Conservation (phyloP, 2,113 vertebrate species). For the Mesembrinibis cayennensis region DNA sequence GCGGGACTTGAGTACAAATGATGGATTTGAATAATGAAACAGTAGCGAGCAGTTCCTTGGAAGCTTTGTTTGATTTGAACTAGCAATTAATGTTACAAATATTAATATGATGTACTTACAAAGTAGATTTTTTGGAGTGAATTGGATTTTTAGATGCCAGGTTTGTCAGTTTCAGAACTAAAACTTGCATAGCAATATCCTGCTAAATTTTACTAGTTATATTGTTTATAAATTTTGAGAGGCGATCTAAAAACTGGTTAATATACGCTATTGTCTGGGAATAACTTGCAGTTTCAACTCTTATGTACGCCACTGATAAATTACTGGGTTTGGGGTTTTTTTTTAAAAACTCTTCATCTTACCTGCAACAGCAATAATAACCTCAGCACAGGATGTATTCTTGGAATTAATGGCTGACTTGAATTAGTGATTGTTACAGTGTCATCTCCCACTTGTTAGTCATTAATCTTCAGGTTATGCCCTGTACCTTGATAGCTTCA, state of each 20-base stretch:
- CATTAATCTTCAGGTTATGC: background rate
- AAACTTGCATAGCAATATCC: background rate
- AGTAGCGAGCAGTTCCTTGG: background rate
- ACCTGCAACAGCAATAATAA: conserved; percentile 44
- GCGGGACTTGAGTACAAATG: conserved; percentile 74
- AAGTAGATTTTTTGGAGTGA: background rate
- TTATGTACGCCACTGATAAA: background rate
- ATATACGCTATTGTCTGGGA: background rate
- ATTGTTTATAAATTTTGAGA: conserved; percentile 1
- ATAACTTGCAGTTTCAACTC: background rate
- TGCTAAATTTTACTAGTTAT: background rate
- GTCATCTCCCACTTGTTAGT: background rate
- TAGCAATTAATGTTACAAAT: background rate
- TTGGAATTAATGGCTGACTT: conserved; percentile 19
- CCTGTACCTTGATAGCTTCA: background rate
- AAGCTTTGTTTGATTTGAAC: background rate
- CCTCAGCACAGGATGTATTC: background rate
- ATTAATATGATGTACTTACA: background rate
- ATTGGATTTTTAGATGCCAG: conserved; percentile 25
- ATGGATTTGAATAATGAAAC: conserved; percentile 70
- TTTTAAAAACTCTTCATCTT: background rate
- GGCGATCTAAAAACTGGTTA: background rate
- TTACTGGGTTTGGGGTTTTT: background rate
- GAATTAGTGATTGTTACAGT: background rate
- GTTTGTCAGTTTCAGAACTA: conserved; percentile 18